Percentiles rank a stretch among this genome's conserved stretches.
These are phyloP conservation scores for Saccostrea cuccullata DNA, from an alignment of 1,140 invertebrate species.

Conservation along the genomic window DNA sequence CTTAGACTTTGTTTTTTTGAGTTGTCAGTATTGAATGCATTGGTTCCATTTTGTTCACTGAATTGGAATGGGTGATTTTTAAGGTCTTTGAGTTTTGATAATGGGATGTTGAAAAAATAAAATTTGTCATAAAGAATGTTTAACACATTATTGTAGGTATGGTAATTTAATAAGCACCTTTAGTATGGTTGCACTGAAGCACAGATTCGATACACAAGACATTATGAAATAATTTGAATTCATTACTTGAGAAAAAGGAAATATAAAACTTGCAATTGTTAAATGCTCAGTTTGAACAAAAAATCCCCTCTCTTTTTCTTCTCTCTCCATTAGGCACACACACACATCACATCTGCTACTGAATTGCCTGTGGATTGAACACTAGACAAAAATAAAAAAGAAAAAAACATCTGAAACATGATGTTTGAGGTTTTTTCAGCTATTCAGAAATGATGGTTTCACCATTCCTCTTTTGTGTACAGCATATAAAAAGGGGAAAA, in stretches of 20 bases:
- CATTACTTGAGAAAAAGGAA: background rate
- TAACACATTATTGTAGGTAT: background rate
- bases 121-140: background rate
- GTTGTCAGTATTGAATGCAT: background rate
- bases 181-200: background rate
- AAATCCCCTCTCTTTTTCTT: background rate
- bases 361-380: slow-evolving; percentile 28
- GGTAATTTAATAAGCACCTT: background rate
- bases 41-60: background rate
- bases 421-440: slow-evolving; percentile 28
- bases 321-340: background rate
- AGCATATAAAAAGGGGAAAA: background rate
- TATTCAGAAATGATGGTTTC: slow-evolving; percentile 8
- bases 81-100: background rate
- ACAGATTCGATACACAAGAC: no score
- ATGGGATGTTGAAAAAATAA: background rate
- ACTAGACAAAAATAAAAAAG: background rate
- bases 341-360: slow-evolving; percentile 19
- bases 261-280: slow-evolving; percentile 6
- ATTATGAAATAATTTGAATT: background rate
- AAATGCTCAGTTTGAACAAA: background rate
- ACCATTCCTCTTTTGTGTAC: background rate
- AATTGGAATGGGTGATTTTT: background rate
- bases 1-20: background rate
- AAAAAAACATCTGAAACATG: slow-evolving; percentile 28